A percentile compares a stretch with the other conserved stretches of the same genome.
Evolutionary conservation across 2,113 vertebrate species (phyloP).

Genomic region (Cairina moschata): DNA sequence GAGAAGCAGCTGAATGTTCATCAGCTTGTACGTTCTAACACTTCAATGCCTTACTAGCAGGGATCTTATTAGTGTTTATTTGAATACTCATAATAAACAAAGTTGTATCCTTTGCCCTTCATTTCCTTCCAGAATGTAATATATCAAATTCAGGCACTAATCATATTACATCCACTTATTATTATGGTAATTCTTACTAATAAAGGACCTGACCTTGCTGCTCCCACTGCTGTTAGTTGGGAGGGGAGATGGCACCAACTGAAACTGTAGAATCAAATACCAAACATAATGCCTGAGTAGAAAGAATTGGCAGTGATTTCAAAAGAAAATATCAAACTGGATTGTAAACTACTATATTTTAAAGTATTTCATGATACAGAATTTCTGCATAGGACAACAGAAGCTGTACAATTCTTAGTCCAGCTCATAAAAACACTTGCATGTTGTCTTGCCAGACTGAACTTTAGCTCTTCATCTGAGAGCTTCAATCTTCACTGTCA

Average conservation of each 20-base stretch:
- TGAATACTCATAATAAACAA: slow-evolving; percentile 6
- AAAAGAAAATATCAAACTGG: neutral
- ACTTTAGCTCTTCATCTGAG: neutral
- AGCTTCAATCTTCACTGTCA: neutral
- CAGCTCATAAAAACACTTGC: neutral
- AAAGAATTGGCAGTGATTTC: neutral
- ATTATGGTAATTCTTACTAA: neutral
- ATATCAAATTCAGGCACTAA: slow-evolving; percentile 19
- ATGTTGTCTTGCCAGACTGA: neutral
- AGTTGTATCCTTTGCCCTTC: slow-evolving; percentile 26
- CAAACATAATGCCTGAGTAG: neutral
- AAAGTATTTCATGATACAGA: neutral
- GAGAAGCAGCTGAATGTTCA: neutral
- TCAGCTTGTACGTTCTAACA: neutral
- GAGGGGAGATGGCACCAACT: neutral
- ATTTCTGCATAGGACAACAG: neutral
- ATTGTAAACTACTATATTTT: neutral
- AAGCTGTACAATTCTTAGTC: neutral
- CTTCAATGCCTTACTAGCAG: neutral
- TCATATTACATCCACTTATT: neutral
- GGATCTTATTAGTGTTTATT: slow-evolving; percentile 43
- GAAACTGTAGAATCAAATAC: neutral
- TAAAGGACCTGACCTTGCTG: slow-evolving; percentile 26
- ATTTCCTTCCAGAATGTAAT: slow-evolving; percentile 10
- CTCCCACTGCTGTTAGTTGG: neutral